These are phyloP conservation scores for Rhinella marina DNA, from an alignment of 2,797 vertebrate genomes.

Conservation along the genomic window DNA sequence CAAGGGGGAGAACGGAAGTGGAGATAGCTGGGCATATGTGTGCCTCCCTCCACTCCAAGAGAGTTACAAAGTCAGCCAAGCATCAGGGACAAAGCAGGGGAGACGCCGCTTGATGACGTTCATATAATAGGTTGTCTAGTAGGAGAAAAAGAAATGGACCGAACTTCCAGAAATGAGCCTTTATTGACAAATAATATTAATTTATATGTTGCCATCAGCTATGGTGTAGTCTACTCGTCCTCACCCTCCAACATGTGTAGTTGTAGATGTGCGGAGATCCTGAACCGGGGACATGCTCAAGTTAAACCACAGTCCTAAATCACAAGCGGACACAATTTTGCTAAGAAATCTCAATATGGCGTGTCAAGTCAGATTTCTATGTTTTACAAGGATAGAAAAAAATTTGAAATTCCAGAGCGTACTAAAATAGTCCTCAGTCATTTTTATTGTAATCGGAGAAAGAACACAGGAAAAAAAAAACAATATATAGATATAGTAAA, in stretches of 20 bases:
- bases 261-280: neutral
- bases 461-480: conserved; percentile 26
- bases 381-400: conserved; percentile 22
- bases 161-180: too few relatives aligned
- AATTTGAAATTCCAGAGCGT: conserved; percentile 28
- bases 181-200: neutral
- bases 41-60: too few relatives aligned
- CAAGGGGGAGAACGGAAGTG: too few relatives aligned
- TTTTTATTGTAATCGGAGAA: conserved; percentile 26
- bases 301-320: neutral
- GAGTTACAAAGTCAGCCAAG: too few relatives aligned
- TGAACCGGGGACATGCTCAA: neutral
- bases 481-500: conserved; percentile 45
- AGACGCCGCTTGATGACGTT: too few relatives aligned
- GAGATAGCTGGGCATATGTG: too few relatives aligned
- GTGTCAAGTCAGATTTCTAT: conserved; percentile 7
- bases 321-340: neutral
- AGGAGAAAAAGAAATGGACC: too few relatives aligned
- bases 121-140: too few relatives aligned
- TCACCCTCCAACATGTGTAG: neutral
- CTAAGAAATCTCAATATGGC: neutral
- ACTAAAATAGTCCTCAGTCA: conserved; percentile 32
- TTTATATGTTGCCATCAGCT: neutral
- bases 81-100: too few relatives aligned
- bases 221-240: neutral